Conservation (phyloP, 2,888 invertebrate genomes). For the Erebia ligea region DNA sequence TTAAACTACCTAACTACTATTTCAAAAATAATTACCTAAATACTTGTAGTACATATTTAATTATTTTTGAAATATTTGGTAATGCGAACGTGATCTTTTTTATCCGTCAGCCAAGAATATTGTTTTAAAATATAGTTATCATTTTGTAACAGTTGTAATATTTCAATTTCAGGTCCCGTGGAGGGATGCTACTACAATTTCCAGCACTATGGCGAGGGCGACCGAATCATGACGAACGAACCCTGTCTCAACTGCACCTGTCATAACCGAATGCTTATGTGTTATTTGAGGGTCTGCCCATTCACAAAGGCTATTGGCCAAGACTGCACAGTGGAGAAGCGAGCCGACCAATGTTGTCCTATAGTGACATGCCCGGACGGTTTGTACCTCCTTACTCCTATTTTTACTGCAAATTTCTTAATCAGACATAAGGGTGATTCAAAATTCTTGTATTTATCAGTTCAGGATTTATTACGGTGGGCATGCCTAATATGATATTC, state of each 20-base stretch:
- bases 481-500: no score
- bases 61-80: no score
- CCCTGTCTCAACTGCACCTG: constrained; percentile 98
- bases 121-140: neutral
- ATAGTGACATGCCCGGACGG: constrained; percentile 97
- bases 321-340: constrained; percentile 94
- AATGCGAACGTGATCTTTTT: no score
- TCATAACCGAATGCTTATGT: constrained; percentile 97
- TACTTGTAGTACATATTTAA: no score
- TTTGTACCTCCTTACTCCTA: constrained; percentile 72
- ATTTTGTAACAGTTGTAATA: no score
- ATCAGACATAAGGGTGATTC: neutral
- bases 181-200: constrained; percentile 96
- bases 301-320: constrained; percentile 97
- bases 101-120: neutral
- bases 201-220: constrained; percentile 96
- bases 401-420: neutral
- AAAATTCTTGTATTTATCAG: neutral
- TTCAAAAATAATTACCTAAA: no score
- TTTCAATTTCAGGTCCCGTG: constrained; percentile 71
- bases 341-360: constrained; percentile 96
- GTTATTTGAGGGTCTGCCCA: constrained; percentile 95
- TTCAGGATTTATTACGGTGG: no score
- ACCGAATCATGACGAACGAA: constrained; percentile 96
- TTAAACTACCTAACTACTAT: no score